Base-by-base conservation (phyloP, 2,797 vertebrate species). In the Darevskia nairensis region DNA sequence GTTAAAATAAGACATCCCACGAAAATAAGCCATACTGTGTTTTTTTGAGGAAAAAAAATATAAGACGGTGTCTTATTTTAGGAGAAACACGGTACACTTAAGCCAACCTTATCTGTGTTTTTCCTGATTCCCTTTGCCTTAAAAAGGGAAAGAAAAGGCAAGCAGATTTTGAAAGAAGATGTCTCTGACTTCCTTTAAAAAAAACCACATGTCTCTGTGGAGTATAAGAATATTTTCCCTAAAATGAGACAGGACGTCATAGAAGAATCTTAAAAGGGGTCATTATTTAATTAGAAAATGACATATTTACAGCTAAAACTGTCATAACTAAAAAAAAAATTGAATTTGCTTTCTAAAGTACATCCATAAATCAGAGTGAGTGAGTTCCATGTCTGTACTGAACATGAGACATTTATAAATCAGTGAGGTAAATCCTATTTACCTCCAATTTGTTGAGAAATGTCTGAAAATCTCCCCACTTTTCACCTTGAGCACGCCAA, bases 271-370 rank as follows among this genome's bases (percentile, higher is more conserved):
- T 86, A 9, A 75, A 27, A 76, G 7, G 59, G 39, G 77, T 83
- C 9, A 59, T 89, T 91, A 1, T 84, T 84, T 89, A 79, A 64
- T 32, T 83, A 61, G 50, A 64, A 92, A 94, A 89, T 89, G 80
- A 89, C 83, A 1, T 82, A 64, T 85, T 11, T 29, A 55, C 13
- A 79, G 41, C 46, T 64, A 69, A n/a, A 68, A 21, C 6, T 35
- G 72, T 94, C 82, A 86, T 90, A 85, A 41, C 15, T 92, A 15
- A 15, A 55, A 55, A 55, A n/a, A 55, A 50, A 92, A 87, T 1
- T 3, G 0, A 2, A 11, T 88, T 94, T 86, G 72, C 76, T 93
- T 94, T 91, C n/a, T 85, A 8, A 55, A 83, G 80, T n/a, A 78
- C 23, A 17, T 0, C 6, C 72, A 85, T 86, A 89, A 88, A 61